A percentile compares a stretch with the other conserved stretches of the same genome.
Evolutionary conservation across 2,797 vertebrate genomes (phyloP).

Genomic region (Ibycter americanus): DNA sequence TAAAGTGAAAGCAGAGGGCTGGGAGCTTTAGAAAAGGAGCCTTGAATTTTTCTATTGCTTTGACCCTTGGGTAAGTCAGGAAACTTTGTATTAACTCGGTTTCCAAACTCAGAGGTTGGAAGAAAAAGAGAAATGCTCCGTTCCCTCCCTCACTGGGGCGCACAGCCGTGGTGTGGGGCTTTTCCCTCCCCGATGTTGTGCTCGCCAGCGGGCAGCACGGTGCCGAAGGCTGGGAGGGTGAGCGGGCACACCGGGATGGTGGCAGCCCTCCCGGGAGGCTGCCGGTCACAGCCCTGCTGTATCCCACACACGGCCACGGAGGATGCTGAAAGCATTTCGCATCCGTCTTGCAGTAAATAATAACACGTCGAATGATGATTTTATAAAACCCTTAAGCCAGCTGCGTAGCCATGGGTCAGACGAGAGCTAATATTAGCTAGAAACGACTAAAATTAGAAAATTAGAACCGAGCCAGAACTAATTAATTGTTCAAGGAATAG

Average conservation of each 20-base stretch:
- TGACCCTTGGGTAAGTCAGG: not conserved
- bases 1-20: constrained; percentile 17
- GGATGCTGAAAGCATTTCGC: not conserved
- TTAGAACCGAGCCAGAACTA: constrained; percentile 38
- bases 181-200: accelerated
- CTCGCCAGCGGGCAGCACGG: accelerated
- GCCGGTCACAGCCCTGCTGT: not conserved
- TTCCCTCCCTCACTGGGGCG: not conserved
- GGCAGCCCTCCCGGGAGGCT: not conserved
- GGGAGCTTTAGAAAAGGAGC: not conserved
- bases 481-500: constrained; percentile 46
- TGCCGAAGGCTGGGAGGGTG: not conserved
- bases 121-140: not conserved
- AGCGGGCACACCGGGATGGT: not conserved
- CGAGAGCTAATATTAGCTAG: constrained; percentile 41
- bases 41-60: not conserved
- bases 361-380: not conserved
- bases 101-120: not conserved
- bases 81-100: not conserved
- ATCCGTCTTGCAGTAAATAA: not conserved
- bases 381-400: not conserved
- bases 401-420: not conserved
- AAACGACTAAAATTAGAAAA: constrained; percentile 62
- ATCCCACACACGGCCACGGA: not conserved
- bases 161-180: not conserved